Percentiles rank a stretch among this genome's conserved stretches.
Conservation (phyloP, 2,113 vertebrate species). For the Coracopsis vasa region DNA sequence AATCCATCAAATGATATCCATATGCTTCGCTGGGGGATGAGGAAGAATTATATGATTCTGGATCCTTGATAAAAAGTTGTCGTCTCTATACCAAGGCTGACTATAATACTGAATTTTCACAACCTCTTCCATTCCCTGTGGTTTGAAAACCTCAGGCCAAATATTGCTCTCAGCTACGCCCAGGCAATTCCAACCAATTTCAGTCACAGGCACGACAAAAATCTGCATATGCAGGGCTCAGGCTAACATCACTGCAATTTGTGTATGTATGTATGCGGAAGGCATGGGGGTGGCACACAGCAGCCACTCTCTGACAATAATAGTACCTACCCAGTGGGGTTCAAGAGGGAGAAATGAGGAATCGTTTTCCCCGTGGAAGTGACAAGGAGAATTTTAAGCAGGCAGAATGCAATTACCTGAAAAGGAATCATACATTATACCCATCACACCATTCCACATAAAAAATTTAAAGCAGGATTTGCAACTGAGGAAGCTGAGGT, state of each 20-base stretch:
- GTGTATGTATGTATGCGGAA: background rate
- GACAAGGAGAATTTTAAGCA: slow-evolving; percentile 55
- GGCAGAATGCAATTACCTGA: slow-evolving; percentile 63
- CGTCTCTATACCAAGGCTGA: background rate
- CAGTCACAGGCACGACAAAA: background rate
- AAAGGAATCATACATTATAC: slow-evolving; percentile 53
- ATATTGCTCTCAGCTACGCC: background rate
- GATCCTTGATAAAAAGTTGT: background rate
- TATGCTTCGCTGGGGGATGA: background rate
- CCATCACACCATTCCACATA: slow-evolving; percentile 34
- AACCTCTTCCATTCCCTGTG: background rate
- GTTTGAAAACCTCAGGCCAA: background rate
- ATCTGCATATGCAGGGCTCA: background rate
- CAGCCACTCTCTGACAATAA: background rate
- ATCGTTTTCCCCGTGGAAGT: slow-evolving; percentile 7
- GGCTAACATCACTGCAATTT: background rate
- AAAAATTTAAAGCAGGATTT: slow-evolving; percentile 60
- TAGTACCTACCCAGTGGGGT: background rate
- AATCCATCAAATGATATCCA: background rate
- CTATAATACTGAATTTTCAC: background rate
- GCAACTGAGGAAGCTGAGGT: slow-evolving; percentile 3
- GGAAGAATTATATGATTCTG: background rate
- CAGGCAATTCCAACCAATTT: slow-evolving; percentile 1
- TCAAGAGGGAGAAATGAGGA: background rate
- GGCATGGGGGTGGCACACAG: background rate